These are phyloP conservation scores for Aspiorhynchus laticeps DNA, from an alignment of 2,113 vertebrate species.

Conservation along the genomic window DNA sequence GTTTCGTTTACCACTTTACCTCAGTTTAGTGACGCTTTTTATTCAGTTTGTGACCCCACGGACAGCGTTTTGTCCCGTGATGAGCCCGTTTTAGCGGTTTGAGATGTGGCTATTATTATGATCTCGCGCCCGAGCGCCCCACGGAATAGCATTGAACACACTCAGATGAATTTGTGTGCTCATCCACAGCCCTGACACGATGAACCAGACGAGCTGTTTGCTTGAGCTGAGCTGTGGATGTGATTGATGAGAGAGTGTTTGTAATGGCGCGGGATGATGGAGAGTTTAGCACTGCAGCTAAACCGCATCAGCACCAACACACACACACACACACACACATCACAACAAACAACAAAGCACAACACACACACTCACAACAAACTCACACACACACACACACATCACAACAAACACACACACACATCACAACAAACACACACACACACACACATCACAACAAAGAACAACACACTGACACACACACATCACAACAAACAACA, in stretches of 20 bases:
- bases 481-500: too few species aligned
- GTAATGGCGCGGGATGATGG: constrained; percentile 27
- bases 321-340: too few species aligned
- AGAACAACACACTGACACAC: too few species aligned
- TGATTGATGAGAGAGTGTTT: neutral
- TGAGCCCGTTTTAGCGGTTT: constrained; percentile 57
- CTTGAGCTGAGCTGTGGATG: too few species aligned
- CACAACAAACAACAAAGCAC: too few species aligned
- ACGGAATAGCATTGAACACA: neutral
- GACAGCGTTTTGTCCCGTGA: constrained; percentile 25
- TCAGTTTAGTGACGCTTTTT: neutral
- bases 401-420: too few species aligned
- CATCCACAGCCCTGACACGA: too few species aligned
- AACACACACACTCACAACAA: too few species aligned
- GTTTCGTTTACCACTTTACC: neutral
- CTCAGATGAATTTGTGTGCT: neutral
- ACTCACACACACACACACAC: too few species aligned
- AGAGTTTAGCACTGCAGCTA: constrained; percentile 46
- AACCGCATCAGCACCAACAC: constrained; percentile 26
- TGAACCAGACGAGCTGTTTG: too few species aligned
- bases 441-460: too few species aligned
- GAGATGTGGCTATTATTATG: constrained; percentile 61
- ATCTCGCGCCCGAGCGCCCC: constrained; percentile 62
- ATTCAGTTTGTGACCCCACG: neutral
- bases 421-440: too few species aligned